Evolutionary conservation across 2,113 vertebrate species (phyloP).

Genomic region (Scolopax mira): DNA sequence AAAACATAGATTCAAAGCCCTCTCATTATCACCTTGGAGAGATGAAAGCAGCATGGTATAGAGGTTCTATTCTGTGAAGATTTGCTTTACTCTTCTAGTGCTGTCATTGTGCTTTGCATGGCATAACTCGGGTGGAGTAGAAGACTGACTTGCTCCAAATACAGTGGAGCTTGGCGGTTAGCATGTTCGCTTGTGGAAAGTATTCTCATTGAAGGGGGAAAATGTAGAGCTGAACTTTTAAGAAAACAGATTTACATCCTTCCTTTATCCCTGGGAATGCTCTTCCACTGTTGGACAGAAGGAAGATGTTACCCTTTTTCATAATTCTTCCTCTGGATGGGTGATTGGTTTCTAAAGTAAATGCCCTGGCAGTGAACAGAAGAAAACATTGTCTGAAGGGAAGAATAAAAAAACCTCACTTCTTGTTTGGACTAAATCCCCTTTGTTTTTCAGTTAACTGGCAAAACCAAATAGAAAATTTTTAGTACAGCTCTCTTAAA

Average conservation of each 20-base stretch:
- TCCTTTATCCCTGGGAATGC: not conserved
- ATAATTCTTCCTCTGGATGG: not conserved
- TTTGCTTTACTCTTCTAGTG: not conserved
- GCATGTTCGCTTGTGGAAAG: not conserved
- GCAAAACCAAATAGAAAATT: not conserved
- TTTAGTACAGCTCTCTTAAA: constrained; percentile 10
- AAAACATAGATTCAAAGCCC: not conserved
- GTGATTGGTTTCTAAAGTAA: constrained; percentile 4
- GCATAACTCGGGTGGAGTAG: not conserved
- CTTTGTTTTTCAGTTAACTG: constrained; percentile 24
- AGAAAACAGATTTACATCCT: not conserved
- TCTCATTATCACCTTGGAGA: not conserved
- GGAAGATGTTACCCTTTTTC: not conserved
- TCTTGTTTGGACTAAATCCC: constrained; percentile 28
- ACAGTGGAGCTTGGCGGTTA: not conserved
- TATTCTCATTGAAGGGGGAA: not conserved
- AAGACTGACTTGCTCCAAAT: not conserved
- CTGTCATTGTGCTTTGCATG: not conserved
- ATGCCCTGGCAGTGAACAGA: constrained; percentile 1
- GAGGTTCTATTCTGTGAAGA: not conserved
- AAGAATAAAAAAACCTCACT: not conserved
- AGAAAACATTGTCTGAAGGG: constrained; percentile 7
- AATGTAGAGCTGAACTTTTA: not conserved
- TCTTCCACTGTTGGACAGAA: not conserved
- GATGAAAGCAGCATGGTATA: not conserved